A percentile compares a stretch with the other conserved stretches of the same genome.
Evolutionary conservation across 2,888 invertebrate species (phyloP).

Genomic region (Monopis laevigella): DNA sequence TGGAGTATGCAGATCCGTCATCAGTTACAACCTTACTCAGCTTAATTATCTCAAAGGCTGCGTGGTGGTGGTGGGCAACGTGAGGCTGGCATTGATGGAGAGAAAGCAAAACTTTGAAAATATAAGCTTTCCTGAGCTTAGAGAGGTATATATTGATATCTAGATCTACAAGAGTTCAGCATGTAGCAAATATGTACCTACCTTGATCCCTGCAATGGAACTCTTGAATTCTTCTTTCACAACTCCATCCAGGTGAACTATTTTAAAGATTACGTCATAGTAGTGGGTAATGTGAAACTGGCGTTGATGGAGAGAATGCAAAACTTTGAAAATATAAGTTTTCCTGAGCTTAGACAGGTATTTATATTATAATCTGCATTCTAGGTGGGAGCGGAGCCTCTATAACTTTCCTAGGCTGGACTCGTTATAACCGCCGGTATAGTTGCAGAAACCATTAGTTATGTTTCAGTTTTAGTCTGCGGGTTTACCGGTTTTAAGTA

Average conservation of each 20-base stretch:
- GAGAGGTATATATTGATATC: constrained; percentile 58
- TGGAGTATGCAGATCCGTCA: background rate
- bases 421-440: too few relatives aligned
- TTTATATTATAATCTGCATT: too few relatives aligned
- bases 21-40: background rate
- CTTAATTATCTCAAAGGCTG: constrained; percentile 31
- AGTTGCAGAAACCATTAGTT: too few relatives aligned
- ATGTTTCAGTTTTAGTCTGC: too few relatives aligned
- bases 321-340: background rate
- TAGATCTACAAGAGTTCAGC: too few relatives aligned
- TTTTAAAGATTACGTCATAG: background rate
- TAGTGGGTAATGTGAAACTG: background rate
- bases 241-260: too few relatives aligned
- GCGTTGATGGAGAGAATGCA: background rate
- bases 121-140: constrained; percentile 73
- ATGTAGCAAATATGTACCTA: too few relatives aligned
- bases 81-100: constrained; percentile 77
- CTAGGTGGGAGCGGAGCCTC: too few relatives aligned
- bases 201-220: too few relatives aligned
- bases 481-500: too few relatives aligned
- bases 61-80: constrained; percentile 78
- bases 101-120: constrained; percentile 52
- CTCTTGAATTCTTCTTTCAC: too few relatives aligned
- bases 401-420: too few relatives aligned
- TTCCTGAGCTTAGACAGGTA: background rate